Percentiles rank a stretch among this genome's conserved stretches.
Conservation (phyloP, 2,888 invertebrate genomes). For the Phortica okadai region DNA sequence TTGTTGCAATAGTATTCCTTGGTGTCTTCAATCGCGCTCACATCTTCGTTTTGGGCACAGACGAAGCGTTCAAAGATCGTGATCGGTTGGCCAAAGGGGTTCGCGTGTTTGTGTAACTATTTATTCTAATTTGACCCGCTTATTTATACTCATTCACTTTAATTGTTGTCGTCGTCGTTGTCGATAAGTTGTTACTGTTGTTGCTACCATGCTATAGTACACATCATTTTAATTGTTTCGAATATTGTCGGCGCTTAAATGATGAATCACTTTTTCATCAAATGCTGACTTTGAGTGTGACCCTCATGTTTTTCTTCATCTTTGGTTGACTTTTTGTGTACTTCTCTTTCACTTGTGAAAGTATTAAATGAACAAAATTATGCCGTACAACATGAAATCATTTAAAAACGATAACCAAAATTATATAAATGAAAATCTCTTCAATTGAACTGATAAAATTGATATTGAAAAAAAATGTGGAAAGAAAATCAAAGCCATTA, state of each 20-base stretch:
- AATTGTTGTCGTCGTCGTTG: conserved; percentile 16
- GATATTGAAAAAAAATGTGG: not conserved
- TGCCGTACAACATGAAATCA: not conserved
- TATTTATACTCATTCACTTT: conserved; percentile 59
- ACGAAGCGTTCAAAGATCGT: conserved; percentile 41
- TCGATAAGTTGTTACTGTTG: conserved; percentile 22
- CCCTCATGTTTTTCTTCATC: conserved; percentile 60
- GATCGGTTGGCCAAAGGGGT: conserved; percentile 59
- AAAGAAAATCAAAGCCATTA: not conserved
- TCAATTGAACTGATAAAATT: not conserved
- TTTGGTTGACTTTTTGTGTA: conserved; percentile 53
- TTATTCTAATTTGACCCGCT: conserved; percentile 75
- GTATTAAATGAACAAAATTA: not conserved
- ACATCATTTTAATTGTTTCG: conserved; percentile 58
- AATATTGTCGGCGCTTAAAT: conserved; percentile 66
- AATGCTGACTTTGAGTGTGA: conserved; percentile 70
- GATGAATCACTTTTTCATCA: conserved; percentile 74
- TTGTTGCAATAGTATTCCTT: conserved; percentile 61
- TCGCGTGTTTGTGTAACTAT: conserved; percentile 69
- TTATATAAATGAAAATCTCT: not conserved
- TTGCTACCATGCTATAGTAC: conserved; percentile 26
- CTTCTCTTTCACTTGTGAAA: conserved; percentile 9
- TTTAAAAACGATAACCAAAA: not conserved
- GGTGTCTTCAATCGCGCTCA: conserved; percentile 31
- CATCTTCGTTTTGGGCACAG: conserved; percentile 3